Conservation (phyloP, 2,797 vertebrate genomes). For the Myioborus melanocephalus region DNA sequence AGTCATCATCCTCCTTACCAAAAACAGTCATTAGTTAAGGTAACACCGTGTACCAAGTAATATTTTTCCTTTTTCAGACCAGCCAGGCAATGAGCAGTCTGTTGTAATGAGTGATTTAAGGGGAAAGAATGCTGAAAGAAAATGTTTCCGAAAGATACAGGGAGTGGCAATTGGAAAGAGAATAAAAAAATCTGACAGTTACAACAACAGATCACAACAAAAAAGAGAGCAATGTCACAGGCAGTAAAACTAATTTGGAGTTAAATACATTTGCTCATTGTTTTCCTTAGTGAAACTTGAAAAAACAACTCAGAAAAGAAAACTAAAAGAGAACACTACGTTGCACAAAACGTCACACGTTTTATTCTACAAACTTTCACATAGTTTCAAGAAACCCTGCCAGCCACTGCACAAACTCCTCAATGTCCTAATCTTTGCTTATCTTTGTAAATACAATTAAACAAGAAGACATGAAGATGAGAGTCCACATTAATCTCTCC, state of each 20-base stretch:
- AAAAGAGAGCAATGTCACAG: not conserved
- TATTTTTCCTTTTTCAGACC: constrained; percentile 6
- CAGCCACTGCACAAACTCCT: not conserved
- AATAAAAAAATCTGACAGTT: constrained; percentile 8
- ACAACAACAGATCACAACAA: not conserved
- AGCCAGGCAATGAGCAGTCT: not conserved
- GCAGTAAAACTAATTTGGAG: not conserved
- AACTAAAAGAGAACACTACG: not conserved
- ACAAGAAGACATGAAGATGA: not conserved
- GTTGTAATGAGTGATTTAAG: constrained; percentile 44
- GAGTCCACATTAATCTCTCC: not conserved
- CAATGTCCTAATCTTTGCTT: not conserved
- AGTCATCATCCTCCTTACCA: not conserved
- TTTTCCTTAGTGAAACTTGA: not conserved
- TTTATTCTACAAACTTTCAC: not conserved
- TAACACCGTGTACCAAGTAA: not conserved
- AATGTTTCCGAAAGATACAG: constrained; percentile 16
- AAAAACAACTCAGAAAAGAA: not conserved
- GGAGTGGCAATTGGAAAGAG: constrained; percentile 30
- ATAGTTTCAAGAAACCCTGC: not conserved
- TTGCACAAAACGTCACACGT: not conserved
- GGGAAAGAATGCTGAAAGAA: constrained; percentile 51
- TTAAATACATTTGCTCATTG: not conserved
- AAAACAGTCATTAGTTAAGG: not conserved
- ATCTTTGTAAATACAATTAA: not conserved